These are phyloP conservation scores for Melanophora roralis DNA, from an alignment of 2,888 invertebrate species.

Conservation along the genomic window DNA sequence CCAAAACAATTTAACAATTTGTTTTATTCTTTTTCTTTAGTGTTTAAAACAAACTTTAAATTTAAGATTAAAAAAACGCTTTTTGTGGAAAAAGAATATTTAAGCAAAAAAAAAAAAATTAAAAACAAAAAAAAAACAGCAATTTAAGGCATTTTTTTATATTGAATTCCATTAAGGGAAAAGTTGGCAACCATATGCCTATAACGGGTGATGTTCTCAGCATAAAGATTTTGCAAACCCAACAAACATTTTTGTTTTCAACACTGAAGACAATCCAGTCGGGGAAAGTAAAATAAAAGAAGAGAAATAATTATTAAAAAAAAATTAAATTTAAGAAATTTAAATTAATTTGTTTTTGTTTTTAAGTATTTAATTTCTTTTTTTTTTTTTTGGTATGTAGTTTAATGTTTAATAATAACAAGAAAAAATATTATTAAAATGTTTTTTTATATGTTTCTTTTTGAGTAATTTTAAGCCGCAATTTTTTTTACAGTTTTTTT, in stretches of 20 bases:
- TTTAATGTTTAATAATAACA: slow-evolving; percentile 36
- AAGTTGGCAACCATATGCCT: slow-evolving; percentile 49
- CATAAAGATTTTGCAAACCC: slow-evolving; percentile 38
- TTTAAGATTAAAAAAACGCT: slow-evolving; percentile 46
- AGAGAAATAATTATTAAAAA: neutral
- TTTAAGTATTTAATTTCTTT: neutral
- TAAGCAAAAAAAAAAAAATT: neutral
- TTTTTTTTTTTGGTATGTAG: slow-evolving; percentile 28
- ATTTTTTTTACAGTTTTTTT: slow-evolving; percentile 32
- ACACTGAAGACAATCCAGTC: slow-evolving; percentile 50
- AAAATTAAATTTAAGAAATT: slow-evolving; percentile 18
- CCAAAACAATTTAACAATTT: slow-evolving; percentile 49
- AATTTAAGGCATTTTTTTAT: slow-evolving; percentile 55
- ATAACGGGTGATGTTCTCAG: slow-evolving; percentile 20
- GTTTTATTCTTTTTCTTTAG: neutral
- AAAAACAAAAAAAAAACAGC: slow-evolving; percentile 31
- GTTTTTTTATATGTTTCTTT: slow-evolving; percentile 30
- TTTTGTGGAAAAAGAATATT: slow-evolving; percentile 44
- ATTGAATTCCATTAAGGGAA: slow-evolving; percentile 46
- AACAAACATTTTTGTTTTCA: slow-evolving; percentile 55
- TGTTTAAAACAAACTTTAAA: slow-evolving; percentile 45
- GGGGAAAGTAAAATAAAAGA: slow-evolving; percentile 21
- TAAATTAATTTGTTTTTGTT: slow-evolving; percentile 29
- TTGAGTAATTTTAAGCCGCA: slow-evolving; percentile 57
- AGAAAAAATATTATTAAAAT: slow-evolving; percentile 25